A percentile compares a stretch with the other conserved stretches of the same genome.
Conservation (phyloP, 2,888 invertebrate genomes). For the Ennomos fuscantarius region DNA sequence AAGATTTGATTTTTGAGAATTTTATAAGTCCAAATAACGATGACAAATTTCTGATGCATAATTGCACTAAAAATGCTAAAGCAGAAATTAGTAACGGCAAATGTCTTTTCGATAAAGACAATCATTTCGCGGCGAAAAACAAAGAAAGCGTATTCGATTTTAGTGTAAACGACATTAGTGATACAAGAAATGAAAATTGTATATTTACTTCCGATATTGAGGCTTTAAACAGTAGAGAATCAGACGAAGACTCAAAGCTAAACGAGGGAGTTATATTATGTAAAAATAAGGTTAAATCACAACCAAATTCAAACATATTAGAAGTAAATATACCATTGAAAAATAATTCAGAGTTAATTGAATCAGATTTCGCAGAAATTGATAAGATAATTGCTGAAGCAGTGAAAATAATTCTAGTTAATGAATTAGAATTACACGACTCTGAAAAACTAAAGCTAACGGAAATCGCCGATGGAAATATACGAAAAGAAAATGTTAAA, state of each 20-base stretch:
- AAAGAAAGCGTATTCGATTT: no score
- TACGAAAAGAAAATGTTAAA: not conserved
- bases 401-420: slow-evolving; percentile 41
- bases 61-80: slow-evolving; percentile 2
- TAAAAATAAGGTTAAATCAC: no score
- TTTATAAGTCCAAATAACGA: slow-evolving; percentile 2
- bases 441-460: slow-evolving; percentile 12
- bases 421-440: slow-evolving; percentile 33
- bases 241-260: no score
- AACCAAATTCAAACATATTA: not conserved
- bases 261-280: no score
- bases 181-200: not conserved
- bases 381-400: slow-evolving; percentile 46
- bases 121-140: no score
- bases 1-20: slow-evolving; percentile 8
- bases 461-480: not conserved
- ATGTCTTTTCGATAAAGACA: not conserved
- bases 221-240: no score
- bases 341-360: slow-evolving; percentile 12
- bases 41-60: slow-evolving; percentile 3
- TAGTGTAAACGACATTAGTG: no score
- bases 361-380: slow-evolving; percentile 37
- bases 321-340: not conserved
- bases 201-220: no score
- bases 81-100: not conserved